Base-by-base conservation (phyloP, 2,888 invertebrate species). In the Brachyptera risi region DNA sequence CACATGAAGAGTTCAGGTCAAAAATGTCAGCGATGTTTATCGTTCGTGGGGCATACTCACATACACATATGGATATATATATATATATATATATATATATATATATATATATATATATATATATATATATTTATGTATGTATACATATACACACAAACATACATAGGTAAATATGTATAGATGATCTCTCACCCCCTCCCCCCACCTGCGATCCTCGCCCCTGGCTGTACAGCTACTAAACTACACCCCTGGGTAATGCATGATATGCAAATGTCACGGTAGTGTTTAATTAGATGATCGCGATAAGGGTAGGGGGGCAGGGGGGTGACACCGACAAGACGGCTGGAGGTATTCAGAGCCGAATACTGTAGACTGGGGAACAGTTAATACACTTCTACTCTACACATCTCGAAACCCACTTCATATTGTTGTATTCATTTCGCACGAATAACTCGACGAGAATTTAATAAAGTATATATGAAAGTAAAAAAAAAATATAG, bases 271-370 rank as follows among this genome's bases (percentile, higher is more conserved):
- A 63, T 63, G 63, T 63, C 60, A 63, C 42, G 63, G 54, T 35
- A 47, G 58, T 58, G 60, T 63, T 63, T 63, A 63, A 63, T 63
- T 60, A 63, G 63, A 63, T 63, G 63, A 63, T 63, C 54, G 63
- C 51, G 63, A 63, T 63, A 63, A 58, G 63, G 58, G 56, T 24
- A 37, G 17, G 26, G 54, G 38, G 59, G 56, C 21, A n/a, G 23
- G 58, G 51, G 63, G 57, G 58, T 58, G 63, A 63, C 63, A 60
- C 58, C 51, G 50, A 58, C 63, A 63, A 63, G 60, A 60, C 44
- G 63, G 56, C 26, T 37, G 24, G 27, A 47, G 60, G 60, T 47
- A 51, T 51, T 23, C 50, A 3, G 44, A 23, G 15, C 49, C 11
- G 15, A 19, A 15, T 35, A 23, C n/a, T 35, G 35, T 17, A 54